phyloP scores from a whole-genome alignment of 2,113 vertebrate genomes.

The Trichomycterus rosablanca region DNA sequence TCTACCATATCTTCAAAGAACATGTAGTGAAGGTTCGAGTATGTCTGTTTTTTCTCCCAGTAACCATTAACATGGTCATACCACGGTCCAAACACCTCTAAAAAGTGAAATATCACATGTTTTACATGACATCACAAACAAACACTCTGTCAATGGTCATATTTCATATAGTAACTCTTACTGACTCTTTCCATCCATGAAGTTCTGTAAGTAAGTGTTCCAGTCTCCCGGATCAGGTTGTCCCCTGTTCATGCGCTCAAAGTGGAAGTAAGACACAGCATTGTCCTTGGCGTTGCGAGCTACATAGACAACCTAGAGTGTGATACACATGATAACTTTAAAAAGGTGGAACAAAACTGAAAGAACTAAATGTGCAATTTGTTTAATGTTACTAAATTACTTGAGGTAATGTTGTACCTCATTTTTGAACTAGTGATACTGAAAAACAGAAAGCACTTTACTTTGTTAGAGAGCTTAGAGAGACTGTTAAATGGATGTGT shows the following conservation, averaged over 20 bases:
- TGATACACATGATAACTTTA: too few species aligned
- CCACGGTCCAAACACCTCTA: conserved; percentile 75
- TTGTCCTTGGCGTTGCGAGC: conserved; percentile 83
- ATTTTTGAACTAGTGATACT: too few species aligned
- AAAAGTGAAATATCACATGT: conserved; percentile 6
- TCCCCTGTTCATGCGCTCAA: conserved; percentile 71
- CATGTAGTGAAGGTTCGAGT: conserved; percentile 68
- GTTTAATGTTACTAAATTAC: too few species aligned
- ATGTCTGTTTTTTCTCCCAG: conserved; percentile 74
- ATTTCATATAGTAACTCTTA: neutral
- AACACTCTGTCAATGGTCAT: too few species aligned
- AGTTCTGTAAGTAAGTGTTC: conserved; percentile 68
- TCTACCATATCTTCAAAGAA: conserved; percentile 80
- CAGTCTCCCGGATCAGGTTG: conserved; percentile 73
- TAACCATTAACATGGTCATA: conserved; percentile 71
- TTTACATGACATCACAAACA: too few species aligned
- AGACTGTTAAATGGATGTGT: too few species aligned
- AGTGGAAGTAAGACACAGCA: conserved; percentile 79
- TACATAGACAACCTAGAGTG: conserved; percentile 76
- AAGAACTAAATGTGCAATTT: too few species aligned
- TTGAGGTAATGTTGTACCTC: too few species aligned
- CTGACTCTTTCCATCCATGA: conserved; percentile 68
- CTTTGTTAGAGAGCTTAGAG: too few species aligned
- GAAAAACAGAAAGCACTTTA: too few species aligned
- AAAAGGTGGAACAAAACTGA: too few species aligned